Base-by-base conservation (phyloP, 2,888 invertebrate genomes). In the Prosopocoilus inquinatus region DNA sequence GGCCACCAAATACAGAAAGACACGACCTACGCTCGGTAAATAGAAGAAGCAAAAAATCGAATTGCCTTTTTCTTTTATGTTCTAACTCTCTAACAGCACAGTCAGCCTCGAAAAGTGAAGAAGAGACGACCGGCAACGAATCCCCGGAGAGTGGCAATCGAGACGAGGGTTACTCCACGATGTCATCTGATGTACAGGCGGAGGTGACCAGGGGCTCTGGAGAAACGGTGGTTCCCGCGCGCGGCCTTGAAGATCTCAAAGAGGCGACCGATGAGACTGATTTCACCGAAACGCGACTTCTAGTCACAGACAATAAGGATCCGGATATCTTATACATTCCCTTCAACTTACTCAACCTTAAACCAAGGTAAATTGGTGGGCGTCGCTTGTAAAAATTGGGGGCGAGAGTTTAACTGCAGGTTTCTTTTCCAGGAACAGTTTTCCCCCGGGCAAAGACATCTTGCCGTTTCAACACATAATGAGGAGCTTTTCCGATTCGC, bases 111-210 rank as follows among this genome's bases (percentile, higher is more conserved):
- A 78, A 77, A 61, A 84, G 84, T 55, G 84, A 81, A 53, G 85
- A 86, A 58, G 86, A 86, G 67, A 87, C 84, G 28, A 73, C 73
- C 1, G 88, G 86, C 9, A 87, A 85, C 62, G 88, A 89, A 72
- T 88, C 88, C 58, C 88, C 88, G 0, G 88, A 88, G 68, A 88
- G 88, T 66, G 88, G 88, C 39, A 88, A 88, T 63, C 83, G 89
- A 64, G 90, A 90, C 78, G 90, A 90, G 73, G 90, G 90, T 12
- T 90, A 90, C 75, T 90, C 90, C 57, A 90, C 90, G 3, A 90
- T 90, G 90, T 90, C 90, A 9, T 89, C 89, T 60, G 90, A 90
- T 71, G 88, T 89, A 1, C 89, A 90, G 74, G 86, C 86, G 0
- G 88, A 88, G 67, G 85, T 86, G 1, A 84, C 84, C 5, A 51